Base-by-base conservation (phyloP, 2,113 vertebrate genomes). In the Plestiodon gilberti region DNA sequence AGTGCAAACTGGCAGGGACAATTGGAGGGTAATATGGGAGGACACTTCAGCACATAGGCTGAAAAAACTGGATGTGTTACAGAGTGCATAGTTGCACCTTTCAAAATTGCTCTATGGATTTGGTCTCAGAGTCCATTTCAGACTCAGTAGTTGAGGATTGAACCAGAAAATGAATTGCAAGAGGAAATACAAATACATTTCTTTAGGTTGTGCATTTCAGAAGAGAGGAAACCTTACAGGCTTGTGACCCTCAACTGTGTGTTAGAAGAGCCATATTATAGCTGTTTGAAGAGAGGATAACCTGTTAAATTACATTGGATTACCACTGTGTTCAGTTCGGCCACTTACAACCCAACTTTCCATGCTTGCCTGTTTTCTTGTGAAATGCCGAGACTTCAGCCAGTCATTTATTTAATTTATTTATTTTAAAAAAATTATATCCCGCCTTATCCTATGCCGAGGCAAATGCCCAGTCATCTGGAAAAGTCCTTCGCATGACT, bases 371-470 rank as follows among this genome's bases (percentile, higher is more conserved):
- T 1, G 15, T 86, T 84, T 0, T 88, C 38, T 11, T 3, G 64
- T 83, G 62, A 4, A 87, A 80, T 83, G 40, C 13, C 30, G 82
- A 25, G 82, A 81, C 80, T 87, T 74, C 1, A 64, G 67, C 28
- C 91, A 74, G 73, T n/a, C n/a, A n/a, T n/a, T n/a, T n/a, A n/a
- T n/a, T n/a, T n/a, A n/a, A n/a, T n/a, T n/a, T n/a, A n/a, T n/a
- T n/a, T n/a, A n/a, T n/a, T n/a, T n/a, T n/a, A n/a, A n/a, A n/a
- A n/a, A n/a, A n/a, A n/a, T n/a, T n/a, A n/a, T n/a, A n/a, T n/a
- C n/a, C n/a, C n/a, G n/a, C n/a, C n/a, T n/a, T n/a, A n/a, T n/a
- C n/a, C n/a, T n/a, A n/a, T n/a, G n/a, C n/a, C n/a, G n/a, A n/a
- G n/a, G n/a, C n/a, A n/a, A n/a, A n/a, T n/a, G n/a, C n/a, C n/a